A percentile compares a stretch with the other conserved stretches of the same genome.
Conservation (phyloP, 1,140 invertebrate species). For the Hyposmocoma kahamanoa region DNA sequence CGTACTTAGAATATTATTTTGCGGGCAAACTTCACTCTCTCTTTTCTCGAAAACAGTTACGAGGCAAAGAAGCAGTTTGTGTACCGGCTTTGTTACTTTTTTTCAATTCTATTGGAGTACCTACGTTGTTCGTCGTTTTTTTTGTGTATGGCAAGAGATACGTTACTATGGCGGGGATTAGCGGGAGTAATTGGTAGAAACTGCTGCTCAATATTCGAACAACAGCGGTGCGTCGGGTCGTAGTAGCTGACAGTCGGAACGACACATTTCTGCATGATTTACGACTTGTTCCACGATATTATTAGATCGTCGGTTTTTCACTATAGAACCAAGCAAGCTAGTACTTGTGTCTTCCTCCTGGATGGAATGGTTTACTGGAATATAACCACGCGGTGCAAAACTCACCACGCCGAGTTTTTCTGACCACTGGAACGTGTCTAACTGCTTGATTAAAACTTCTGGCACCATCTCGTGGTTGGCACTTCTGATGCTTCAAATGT, state of each 20-base stretch:
- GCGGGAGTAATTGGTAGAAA: background rate
- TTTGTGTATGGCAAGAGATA: too few relatives aligned
- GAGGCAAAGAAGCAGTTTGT: too few relatives aligned
- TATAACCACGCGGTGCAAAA: background rate
- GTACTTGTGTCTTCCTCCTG: background rate
- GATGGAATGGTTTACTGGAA: background rate
- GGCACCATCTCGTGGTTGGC: too few relatives aligned
- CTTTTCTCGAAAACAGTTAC: too few relatives aligned
- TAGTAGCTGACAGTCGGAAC: background rate
- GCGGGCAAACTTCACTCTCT: constrained; percentile 14
- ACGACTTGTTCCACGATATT: background rate
- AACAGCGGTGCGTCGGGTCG: background rate
- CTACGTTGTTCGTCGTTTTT: too few relatives aligned
- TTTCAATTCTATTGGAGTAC: too few relatives aligned
- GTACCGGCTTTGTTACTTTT: too few relatives aligned
- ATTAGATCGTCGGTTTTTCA: constrained; percentile 3
- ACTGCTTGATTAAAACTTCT: too few relatives aligned
- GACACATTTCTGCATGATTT: constrained; percentile 3
- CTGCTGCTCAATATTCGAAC: background rate
- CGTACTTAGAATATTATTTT: constrained; percentile 29
- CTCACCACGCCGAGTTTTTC: too few relatives aligned
- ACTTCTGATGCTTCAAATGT: too few relatives aligned
- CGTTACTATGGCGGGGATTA: too few relatives aligned
- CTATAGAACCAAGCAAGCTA: background rate
- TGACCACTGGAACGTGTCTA: too few relatives aligned